These are phyloP conservation scores for Temnothorax ravouxi DNA, from an alignment of 2,888 invertebrate genomes.

Conservation along the genomic window DNA sequence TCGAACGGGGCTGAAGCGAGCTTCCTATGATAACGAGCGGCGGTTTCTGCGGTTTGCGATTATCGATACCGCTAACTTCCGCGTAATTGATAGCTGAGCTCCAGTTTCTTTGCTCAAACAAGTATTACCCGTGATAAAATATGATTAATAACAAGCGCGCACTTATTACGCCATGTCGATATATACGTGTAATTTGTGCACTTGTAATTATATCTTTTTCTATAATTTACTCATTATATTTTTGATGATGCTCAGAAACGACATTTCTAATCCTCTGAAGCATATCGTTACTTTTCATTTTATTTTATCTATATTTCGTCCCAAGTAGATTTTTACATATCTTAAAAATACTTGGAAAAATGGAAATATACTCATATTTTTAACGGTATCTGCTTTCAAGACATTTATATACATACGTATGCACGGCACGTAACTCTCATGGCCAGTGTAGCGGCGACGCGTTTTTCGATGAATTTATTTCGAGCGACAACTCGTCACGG, in stretches of 20 bases:
- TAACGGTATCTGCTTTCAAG: slow-evolving; percentile 18
- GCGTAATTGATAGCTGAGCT: slow-evolving; percentile 50
- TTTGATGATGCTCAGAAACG: not conserved
- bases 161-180: not conserved
- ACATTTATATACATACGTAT: slow-evolving; percentile 11
- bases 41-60: slow-evolving; percentile 49
- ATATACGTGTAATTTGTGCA: not conserved
- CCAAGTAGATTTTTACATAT: not conserved
- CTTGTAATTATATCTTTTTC: not conserved
- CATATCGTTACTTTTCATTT: not conserved
- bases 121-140: slow-evolving; percentile 28
- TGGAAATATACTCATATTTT: slow-evolving; percentile 13
- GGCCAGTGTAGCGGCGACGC: not conserved
- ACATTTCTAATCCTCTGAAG: not conserved
- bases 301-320: not conserved
- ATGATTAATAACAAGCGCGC: slow-evolving; percentile 35
- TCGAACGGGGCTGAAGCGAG: slow-evolving; percentile 9
- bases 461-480: slow-evolving; percentile 54
- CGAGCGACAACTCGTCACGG: slow-evolving; percentile 54
- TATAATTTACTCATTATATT: not conserved
- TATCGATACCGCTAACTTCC: slow-evolving; percentile 50
- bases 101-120: slow-evolving; percentile 43
- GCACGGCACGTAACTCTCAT: slow-evolving; percentile 19
- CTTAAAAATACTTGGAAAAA: slow-evolving; percentile 11
- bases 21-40: slow-evolving; percentile 52